Base-by-base conservation (phyloP, 2,888 invertebrate genomes). In the Pasiphila rectangulata region DNA sequence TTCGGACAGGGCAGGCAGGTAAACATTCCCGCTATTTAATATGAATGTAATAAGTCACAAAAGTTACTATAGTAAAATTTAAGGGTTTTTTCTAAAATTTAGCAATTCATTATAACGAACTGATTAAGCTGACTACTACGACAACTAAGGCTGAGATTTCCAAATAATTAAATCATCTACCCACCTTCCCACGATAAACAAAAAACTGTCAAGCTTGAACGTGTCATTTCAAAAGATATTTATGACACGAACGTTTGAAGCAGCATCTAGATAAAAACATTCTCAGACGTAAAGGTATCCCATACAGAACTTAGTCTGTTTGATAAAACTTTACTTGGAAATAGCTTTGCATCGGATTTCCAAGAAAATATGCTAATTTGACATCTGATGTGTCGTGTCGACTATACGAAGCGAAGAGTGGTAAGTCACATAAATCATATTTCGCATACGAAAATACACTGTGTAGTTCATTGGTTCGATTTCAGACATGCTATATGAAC, bases 371-470 rank as follows among this genome's bases (percentile, higher is more conserved):
- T 60, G 63, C 54, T 57, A 56, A 62, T 65, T 56, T 57, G 58
- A 68, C 62, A 63, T 41, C 44, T 51, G 62, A 67, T 64, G 65
- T 69, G 67, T 66, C 65, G 65, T 69, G 67, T 66, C 65, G 56
- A 50, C 55, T 39, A 46, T 44, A 35, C 36, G 47, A 39, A 42
- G 40, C 47, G 46, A 37, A 56, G 59, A 62, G 66, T 61, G 59
- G 63, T 59, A 63, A 67, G 66, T 64, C 61, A 64, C 73, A 84
- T 85, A 83, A 84, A 85, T 86, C 84, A 86, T 82, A 72, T 77
- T 80, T 72, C 72, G 75, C 75, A 76, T 77, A 69, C 69, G 59
- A 67, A 63, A 67, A 71, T 67, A 70, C 64, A 71, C 67, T 67
- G 63, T 38, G 51, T 70, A 73, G 75, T 72, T 75, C 79, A 81